phyloP scores from a whole-genome alignment of 2,113 vertebrate genomes.

The Eidolon helvum region DNA sequence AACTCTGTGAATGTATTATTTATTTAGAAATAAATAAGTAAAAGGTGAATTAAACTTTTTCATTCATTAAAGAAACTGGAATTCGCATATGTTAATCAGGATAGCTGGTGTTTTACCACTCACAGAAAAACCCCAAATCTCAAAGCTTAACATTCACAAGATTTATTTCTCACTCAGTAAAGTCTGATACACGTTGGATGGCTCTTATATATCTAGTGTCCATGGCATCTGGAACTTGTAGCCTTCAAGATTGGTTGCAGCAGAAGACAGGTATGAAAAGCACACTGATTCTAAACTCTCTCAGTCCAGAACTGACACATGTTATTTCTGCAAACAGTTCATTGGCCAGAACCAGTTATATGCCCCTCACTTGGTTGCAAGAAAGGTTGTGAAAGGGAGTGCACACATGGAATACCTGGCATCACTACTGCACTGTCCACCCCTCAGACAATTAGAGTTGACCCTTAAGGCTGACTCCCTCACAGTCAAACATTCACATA shows the following conservation, averaged over 20 bases:
- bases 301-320: not conserved
- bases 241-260: not conserved
- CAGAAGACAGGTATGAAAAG: not conserved
- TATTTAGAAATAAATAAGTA: not conserved
- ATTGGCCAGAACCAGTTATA: not conserved
- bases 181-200: not conserved
- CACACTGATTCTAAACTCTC: not conserved
- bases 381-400: not conserved
- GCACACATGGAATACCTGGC: not conserved
- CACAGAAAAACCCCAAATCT: not conserved
- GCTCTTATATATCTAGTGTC: not conserved
- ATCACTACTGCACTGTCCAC: not conserved
- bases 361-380: accelerated
- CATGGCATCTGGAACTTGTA: not conserved
- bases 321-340: not conserved
- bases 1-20: not conserved
- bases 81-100: not conserved
- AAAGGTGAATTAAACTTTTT: not conserved
- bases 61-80: not conserved
- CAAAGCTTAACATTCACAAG: not conserved
- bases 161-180: not conserved
- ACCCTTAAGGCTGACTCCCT: not conserved
- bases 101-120: not conserved
- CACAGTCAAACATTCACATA: not conserved
- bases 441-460: not conserved